Conservation (phyloP, 1,140 invertebrate species). For the Apis dorsata region DNA sequence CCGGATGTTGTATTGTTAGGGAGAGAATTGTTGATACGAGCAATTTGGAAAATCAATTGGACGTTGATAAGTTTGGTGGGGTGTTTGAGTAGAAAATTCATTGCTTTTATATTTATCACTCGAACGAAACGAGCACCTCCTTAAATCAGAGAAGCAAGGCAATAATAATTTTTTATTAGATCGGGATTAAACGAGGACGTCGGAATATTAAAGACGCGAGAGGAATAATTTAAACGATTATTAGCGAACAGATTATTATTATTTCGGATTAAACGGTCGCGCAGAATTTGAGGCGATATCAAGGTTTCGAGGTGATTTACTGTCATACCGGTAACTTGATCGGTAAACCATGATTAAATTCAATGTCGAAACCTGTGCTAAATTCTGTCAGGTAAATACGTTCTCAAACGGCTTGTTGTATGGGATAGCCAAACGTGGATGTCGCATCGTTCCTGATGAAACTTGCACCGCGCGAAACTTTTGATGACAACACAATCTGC, state of each 20-base stretch:
- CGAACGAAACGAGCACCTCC: no score
- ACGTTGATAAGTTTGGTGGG: no score
- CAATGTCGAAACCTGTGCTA: not conserved
- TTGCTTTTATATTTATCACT: no score
- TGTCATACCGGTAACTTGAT: slow-evolving; percentile 1
- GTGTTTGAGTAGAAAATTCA: no score
- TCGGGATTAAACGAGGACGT: not conserved
- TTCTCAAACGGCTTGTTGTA: not conserved
- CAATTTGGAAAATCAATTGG: no score
- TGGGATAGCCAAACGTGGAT: not conserved
- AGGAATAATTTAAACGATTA: slow-evolving; percentile 3
- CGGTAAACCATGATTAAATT: slow-evolving; percentile 21
- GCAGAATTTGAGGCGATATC: slow-evolving; percentile 12
- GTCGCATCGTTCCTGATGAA: slow-evolving; percentile 5
- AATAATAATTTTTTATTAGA: no score
- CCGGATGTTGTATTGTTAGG: no score
- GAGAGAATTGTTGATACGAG: no score
- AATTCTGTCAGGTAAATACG: not conserved
- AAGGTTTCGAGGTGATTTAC: slow-evolving; percentile 6
- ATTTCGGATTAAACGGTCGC: not conserved
- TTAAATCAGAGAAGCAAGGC: no score
- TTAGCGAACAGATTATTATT: not conserved
- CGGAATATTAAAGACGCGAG: no score
- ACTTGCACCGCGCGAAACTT: slow-evolving; percentile 36
- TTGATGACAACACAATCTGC: slow-evolving; percentile 37